Percentiles rank a stretch among this genome's conserved stretches.
These are phyloP conservation scores for Danaus chrysippus DNA, from an alignment of 2,888 invertebrate genomes.

Conservation along the genomic window DNA sequence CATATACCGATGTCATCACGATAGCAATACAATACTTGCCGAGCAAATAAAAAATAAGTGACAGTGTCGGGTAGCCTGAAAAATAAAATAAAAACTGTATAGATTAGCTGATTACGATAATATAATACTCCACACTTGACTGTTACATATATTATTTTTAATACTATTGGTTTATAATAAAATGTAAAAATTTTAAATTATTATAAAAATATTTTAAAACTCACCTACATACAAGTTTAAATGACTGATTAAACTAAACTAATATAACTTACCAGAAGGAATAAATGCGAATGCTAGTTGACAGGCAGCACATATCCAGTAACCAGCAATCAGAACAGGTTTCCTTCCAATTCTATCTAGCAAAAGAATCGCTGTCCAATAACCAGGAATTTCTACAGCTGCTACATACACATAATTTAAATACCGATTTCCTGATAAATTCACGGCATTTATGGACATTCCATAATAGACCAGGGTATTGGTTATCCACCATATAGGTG, in stretches of 20 bases:
- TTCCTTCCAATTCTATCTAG: constrained; percentile 82
- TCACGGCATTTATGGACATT: constrained; percentile 83
- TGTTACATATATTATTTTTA: too few species aligned
- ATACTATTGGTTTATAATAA: too few species aligned
- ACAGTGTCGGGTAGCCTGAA: constrained; percentile 53
- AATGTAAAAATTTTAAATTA: too few species aligned
- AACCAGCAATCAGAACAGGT: constrained; percentile 79
- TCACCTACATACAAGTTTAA: too few species aligned
- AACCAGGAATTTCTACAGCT: constrained; percentile 85
- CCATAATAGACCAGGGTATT: constrained; percentile 86
- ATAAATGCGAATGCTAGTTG: constrained; percentile 81
- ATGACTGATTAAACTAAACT: not conserved
- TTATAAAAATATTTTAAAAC: too few species aligned
- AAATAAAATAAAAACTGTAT: constrained; percentile 13
- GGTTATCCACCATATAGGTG: constrained; percentile 83
- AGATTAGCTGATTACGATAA: not conserved
- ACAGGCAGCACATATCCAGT: constrained; percentile 80
- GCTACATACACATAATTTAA: constrained; percentile 83
- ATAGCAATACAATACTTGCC: constrained; percentile 83
- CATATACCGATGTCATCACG: constrained; percentile 82
- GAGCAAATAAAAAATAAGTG: constrained; percentile 76
- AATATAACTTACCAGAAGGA: constrained; percentile 60
- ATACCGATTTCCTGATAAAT: constrained; percentile 82
- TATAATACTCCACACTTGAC: too few species aligned
- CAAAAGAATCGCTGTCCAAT: constrained; percentile 80